These are phyloP conservation scores for Hemicrepidius hirtus DNA, from an alignment of 2,888 invertebrate genomes.

Conservation along the genomic window DNA sequence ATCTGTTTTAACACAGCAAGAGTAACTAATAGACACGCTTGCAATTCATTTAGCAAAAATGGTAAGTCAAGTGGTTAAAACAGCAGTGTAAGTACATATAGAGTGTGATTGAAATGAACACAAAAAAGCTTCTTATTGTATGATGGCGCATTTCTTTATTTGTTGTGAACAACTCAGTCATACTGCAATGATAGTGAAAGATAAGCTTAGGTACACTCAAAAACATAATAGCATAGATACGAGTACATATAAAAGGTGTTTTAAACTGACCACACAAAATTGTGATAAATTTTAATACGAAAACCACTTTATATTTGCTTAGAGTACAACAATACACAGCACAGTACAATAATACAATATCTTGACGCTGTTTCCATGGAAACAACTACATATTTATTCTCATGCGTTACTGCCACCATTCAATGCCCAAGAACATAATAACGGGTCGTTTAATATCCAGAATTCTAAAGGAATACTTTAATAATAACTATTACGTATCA, in stretches of 20 bases:
- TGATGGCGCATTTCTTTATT: not conserved
- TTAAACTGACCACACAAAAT: no score
- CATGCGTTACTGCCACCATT: no score
- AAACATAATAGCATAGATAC: not conserved
- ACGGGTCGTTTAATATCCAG: no score
- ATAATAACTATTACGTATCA: no score
- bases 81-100: not conserved
- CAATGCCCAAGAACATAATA: no score
- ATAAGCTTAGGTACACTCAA: conserved; percentile 13
- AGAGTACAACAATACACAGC: no score
- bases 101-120: conserved; percentile 24
- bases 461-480: no score
- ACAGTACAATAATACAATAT: no score
- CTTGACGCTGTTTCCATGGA: no score
- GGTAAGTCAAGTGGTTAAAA: not conserved
- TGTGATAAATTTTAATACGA: no score
- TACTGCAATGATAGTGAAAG: conserved; percentile 23
- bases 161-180: conserved; percentile 1
- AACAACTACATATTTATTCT: no score
- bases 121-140: not conserved
- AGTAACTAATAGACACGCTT: conserved; percentile 44
- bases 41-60: conserved; percentile 36
- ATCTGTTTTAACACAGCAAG: conserved; percentile 25
- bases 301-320: no score
- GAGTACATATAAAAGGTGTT: conserved; percentile 6